Base-by-base conservation (phyloP, 2,888 invertebrate species). In the Rhaphigaster nebulosa region DNA sequence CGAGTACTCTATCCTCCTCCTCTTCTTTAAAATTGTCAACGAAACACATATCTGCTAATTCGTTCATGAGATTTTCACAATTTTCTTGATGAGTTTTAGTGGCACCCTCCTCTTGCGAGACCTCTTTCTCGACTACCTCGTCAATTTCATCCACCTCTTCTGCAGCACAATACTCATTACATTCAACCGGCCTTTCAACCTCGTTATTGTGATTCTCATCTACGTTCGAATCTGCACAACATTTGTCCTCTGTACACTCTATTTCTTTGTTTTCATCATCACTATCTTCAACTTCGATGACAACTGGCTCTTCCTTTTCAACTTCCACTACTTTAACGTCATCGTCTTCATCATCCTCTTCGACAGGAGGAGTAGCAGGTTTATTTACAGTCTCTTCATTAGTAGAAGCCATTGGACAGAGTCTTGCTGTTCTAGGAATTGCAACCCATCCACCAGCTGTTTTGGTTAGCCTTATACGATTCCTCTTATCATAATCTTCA, bases 401-500 rank as follows among this genome's bases (percentile, higher is more conserved):
- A 88, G 89, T 38, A 29, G 90, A 90, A 41, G 87, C 34, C 87
- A 56, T 52, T 6, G 65, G 50, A 29, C 84, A 91, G 29, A 94
- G 94, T 93, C 94, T 95, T 93, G 96, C 96, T 89, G 97, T 97
- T 93, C 96, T 95, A 93, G 97, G 97, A 94, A 96, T 96, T 91
- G 97, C 97, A 91, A 96, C 95, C 97, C 97, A 97, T 93, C 97
- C 97, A 93, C 95, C 95, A 84, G 96, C 95, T 41, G 97, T 97
- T 93, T 97, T 97, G 92, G 97, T 96, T 93, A 97, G 94, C 93
- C 97, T 96, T 93, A 97, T 96, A 91, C 97, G 96, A 94, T 97
- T 97, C 91, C 97, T 95, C 94, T 96, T 96, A 94, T 97, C 97
- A 95, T 97, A 97, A 94, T 97, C 97, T 94, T 97, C 97, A 94